Base-by-base conservation (phyloP, 2,113 vertebrate genomes). In the Delphinus delphis region DNA sequence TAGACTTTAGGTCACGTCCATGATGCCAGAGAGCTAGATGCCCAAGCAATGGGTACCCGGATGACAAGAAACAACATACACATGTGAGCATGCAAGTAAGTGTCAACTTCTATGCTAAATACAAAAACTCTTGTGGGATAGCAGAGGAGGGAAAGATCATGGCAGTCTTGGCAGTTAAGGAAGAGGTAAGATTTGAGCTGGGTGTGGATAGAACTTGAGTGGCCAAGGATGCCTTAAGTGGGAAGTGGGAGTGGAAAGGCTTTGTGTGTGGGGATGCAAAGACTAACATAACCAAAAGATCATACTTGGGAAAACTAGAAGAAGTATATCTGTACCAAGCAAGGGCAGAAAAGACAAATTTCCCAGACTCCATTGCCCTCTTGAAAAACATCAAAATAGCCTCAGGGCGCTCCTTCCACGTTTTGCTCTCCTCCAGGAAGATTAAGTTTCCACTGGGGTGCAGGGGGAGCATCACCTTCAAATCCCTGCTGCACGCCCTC, bases 381-480 rank as follows among this genome's bases (percentile, higher is more conserved):
- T 83, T 73, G 62, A 18, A 81, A 82, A 63, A 82, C 2, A 63
- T 84, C 67, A 44, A 25, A 71, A 63, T 17, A 47, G 55, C n/a
- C 23, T 85, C 4, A 1, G 0, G 9, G 76, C 6, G 62, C 25
- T 4, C 5, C 41, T 14, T 36, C 7, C 1, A 3, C 0, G 18
- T 53, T 31, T 41, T 20, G 8, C 3, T 23, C 8, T 44, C 33
- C 87, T 58, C 38, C 6, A 60, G 50, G 50, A 91, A 58, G 85
- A 50, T 28, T 5, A 85, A 80, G 36, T 53, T 13, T 20, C 74
- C 50, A 0, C 63, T 13, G 47, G 53, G 25, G 28, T 7, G 50
- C 3, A 11, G 25, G 60, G 4, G 26, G 3, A 74, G 1, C 6
- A 5, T 25, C 17, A 12, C 1, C 0, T 0, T 6, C 1, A 3